phyloP scores from a whole-genome alignment of 1,140 invertebrate genomes.

The Megathymus violae region DNA sequence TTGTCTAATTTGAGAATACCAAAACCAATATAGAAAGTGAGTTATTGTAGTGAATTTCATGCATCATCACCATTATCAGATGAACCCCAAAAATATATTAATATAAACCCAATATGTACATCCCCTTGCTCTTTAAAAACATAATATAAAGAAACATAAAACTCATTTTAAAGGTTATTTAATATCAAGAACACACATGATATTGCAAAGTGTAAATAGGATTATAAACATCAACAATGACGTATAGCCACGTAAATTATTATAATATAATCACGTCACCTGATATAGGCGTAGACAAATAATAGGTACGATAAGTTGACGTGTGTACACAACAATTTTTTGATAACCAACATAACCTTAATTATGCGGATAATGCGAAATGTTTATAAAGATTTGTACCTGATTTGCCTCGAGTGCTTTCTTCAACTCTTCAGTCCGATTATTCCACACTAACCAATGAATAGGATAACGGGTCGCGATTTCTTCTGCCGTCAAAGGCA shows the following conservation, averaged over 20 bases:
- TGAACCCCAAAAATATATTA: too few species aligned
- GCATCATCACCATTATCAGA: too few species aligned
- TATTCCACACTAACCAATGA: slow-evolving; percentile 77
- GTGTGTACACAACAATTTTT: slow-evolving; percentile 26
- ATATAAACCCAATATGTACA: too few species aligned
- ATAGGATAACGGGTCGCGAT: slow-evolving; percentile 65
- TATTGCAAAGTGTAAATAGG: neutral
- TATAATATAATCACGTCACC: slow-evolving; percentile 17
- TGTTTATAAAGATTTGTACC: slow-evolving; percentile 40
- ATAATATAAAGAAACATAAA: too few species aligned
- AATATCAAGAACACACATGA: too few species aligned
- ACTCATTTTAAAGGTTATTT: neutral
- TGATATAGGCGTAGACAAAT: slow-evolving; percentile 2
- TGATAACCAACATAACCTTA: slow-evolving; percentile 14
- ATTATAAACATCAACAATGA: slow-evolving; percentile 3
- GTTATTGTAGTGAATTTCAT: too few species aligned
- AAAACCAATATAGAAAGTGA: too few species aligned
- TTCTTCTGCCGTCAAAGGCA: slow-evolving; percentile 65
- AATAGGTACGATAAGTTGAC: slow-evolving; percentile 8
- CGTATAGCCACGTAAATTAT: slow-evolving; percentile 7
- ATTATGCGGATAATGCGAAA: too few species aligned
- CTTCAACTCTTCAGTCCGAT: slow-evolving; percentile 63
- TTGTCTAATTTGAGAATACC: too few species aligned
- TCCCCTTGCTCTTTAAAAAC: too few species aligned
- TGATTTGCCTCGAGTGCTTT: slow-evolving; percentile 53